A percentile compares a stretch with the other conserved stretches of the same genome.
phyloP scores from a whole-genome alignment of 1,140 invertebrate genomes.

The Drosophila kurseongensis region DNA sequence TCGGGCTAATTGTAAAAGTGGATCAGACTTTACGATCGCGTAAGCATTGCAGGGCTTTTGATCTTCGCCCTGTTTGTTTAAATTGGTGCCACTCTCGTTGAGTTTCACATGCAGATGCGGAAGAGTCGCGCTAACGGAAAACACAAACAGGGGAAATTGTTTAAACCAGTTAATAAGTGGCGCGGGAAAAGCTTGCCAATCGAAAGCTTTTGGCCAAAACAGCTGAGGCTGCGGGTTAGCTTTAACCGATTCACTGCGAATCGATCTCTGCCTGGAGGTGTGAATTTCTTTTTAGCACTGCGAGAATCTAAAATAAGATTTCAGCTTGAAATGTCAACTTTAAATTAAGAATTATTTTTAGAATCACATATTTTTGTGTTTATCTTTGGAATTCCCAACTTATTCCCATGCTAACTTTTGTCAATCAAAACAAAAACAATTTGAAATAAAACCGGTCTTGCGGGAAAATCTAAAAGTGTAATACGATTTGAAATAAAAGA shows the following conservation, averaged over 20 bases:
- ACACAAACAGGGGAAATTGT: constrained; percentile 23
- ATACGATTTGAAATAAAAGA: too few relatives aligned
- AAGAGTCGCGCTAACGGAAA: constrained; percentile 20
- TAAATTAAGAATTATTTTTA: not conserved
- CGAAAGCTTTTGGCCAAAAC: constrained; percentile 23
- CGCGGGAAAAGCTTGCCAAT: constrained; percentile 14
- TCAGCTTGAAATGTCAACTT: not conserved
- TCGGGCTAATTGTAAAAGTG: constrained; percentile 13
- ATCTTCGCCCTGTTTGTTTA: constrained; percentile 22
- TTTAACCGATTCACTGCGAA: constrained; percentile 12
- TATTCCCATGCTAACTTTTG: not conserved
- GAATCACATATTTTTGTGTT: not conserved
- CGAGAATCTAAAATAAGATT: not conserved
- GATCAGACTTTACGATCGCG: constrained; percentile 19
- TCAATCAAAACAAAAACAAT: too few relatives aligned
- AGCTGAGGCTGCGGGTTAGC: constrained; percentile 24
- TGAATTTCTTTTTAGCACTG: constrained; percentile 21
- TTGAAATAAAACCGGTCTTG: too few relatives aligned
- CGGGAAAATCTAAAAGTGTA: too few relatives aligned
- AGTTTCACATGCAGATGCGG: constrained; percentile 38
- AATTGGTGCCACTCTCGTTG: not conserved
- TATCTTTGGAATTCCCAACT: not conserved
- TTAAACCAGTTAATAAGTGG: constrained; percentile 45
- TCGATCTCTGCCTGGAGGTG: not conserved
- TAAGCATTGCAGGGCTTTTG: constrained; percentile 23